Evolutionary conservation across 1,140 invertebrate species (phyloP), one percentile per base, ranked within the genome.

Genomic region (Physella acuta): DNA sequence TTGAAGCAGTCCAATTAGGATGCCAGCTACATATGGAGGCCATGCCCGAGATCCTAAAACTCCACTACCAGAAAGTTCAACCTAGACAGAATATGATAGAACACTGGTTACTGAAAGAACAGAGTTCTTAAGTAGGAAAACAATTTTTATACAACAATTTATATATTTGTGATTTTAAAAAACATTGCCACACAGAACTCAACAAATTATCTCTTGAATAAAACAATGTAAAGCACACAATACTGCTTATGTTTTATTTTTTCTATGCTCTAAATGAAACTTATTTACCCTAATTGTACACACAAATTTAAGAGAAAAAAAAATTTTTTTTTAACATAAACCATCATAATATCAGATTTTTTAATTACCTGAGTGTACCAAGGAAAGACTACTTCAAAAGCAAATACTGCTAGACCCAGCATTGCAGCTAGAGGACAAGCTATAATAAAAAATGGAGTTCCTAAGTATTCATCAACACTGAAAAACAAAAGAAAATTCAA

Each of bases 401-500:
- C 26, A 51, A 59, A 68, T 3, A 68, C 56, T 4, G 30, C 30
- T 16, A 31, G 24, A 24, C 55, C 66, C 1, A 68, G 53, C 0
- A 60, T 11, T 8, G 55, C 55, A 49, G 66, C 55, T 26, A 68
- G 2, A 3, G 66, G 66, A 11, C 53, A 20, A 26, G 66, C 66
- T n/a, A 68, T 1, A 37, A 28, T 59, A n/a, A 60, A 59, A 36
- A 59, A 60, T 2, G 66, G 66, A 30, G 56, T 33, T 20, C 26
- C 37, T n/a, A 60, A 20, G n/a, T 49, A 60, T 17, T 68, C 56
- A 51, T 68, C 56, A 53, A 68, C 14, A 17, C 66, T 68, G 37
- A 36, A 24, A 66, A 39, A 17, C 52, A 56, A 1, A 37, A 31
- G n/a, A 64, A 34, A 62, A 60, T 33, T 20, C 8, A 44, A 11